Conservation (phyloP, 2,113 vertebrate genomes). For the Pedetes capensis region DNA sequence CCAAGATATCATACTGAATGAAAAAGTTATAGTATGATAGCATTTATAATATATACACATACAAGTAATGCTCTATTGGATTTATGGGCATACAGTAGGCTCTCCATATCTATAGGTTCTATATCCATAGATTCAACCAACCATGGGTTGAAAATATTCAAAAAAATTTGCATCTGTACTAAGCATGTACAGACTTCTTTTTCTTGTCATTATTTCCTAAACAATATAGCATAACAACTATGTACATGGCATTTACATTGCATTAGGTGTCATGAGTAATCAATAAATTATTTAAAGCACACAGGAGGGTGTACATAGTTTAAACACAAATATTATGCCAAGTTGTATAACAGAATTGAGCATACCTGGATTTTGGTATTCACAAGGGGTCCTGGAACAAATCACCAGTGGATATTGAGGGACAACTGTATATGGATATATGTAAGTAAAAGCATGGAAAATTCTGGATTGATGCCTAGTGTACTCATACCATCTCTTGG, state of each 20-base stretch:
- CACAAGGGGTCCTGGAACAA: background rate
- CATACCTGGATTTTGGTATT: background rate
- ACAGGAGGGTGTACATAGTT: too few relatives aligned
- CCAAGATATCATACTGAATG: background rate
- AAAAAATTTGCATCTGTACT: background rate
- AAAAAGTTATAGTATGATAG: background rate
- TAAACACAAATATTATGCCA: too few relatives aligned
- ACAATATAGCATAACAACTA: background rate
- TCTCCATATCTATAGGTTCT: background rate
- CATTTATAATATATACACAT: background rate
- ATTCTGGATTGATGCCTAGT: background rate
- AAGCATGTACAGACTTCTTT: background rate
- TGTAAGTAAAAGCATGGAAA: background rate
- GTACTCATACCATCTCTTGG: background rate
- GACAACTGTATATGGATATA: too few relatives aligned
- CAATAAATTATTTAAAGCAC: background rate
- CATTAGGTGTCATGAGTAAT: background rate
- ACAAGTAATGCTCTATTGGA: background rate
- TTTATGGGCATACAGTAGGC: background rate
- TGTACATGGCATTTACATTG: background rate
- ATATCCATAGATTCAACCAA: background rate
- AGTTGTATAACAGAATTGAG: fast-evolving
- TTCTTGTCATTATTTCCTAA: background rate
- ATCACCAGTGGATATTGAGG: background rate
- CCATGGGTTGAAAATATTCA: background rate